phyloP scores from a whole-genome alignment of 1,140 invertebrate species.

The Drosophila sucinea region DNA sequence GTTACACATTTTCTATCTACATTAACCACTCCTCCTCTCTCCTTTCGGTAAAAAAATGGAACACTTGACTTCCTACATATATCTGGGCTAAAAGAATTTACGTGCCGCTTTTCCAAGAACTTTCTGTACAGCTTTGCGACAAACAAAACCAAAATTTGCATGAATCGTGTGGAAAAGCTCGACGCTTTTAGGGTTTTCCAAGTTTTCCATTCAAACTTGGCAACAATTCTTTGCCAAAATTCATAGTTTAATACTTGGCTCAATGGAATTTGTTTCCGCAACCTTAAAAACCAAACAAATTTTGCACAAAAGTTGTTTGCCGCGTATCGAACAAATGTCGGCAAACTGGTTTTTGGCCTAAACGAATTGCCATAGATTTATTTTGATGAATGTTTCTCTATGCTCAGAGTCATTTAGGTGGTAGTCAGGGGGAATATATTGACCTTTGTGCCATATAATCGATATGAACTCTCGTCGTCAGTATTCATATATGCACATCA shows the following conservation, averaged over 20 bases:
- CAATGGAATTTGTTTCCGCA: constrained; percentile 4
- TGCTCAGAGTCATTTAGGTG: neutral
- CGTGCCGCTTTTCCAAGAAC: too few species aligned
- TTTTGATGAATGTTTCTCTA: constrained; percentile 8
- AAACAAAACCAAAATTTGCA: too few species aligned
- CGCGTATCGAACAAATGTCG: neutral
- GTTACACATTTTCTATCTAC: too few species aligned
- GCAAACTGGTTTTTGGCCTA: constrained; percentile 4
- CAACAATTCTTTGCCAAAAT: neutral
- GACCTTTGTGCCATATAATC: constrained; percentile 15
- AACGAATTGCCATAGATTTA: constrained; percentile 7
- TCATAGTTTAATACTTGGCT: neutral
- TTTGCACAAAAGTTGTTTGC: constrained; percentile 3
- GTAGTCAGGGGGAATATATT: constrained; percentile 3
- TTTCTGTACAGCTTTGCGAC: too few species aligned
- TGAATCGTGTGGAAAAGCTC: neutral
- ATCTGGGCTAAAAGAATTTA: too few species aligned
- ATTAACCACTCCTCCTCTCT: too few species aligned
- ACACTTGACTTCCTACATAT: too few species aligned
- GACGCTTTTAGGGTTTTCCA: neutral
- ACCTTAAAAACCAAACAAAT: neutral
- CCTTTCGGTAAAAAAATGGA: too few species aligned
- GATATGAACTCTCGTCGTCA: constrained; percentile 7
- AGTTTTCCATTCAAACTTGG: neutral
- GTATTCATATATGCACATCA: constrained; percentile 42